Conservation (phyloP, 1,140 invertebrate species). For the Archivesica marissinica region DNA sequence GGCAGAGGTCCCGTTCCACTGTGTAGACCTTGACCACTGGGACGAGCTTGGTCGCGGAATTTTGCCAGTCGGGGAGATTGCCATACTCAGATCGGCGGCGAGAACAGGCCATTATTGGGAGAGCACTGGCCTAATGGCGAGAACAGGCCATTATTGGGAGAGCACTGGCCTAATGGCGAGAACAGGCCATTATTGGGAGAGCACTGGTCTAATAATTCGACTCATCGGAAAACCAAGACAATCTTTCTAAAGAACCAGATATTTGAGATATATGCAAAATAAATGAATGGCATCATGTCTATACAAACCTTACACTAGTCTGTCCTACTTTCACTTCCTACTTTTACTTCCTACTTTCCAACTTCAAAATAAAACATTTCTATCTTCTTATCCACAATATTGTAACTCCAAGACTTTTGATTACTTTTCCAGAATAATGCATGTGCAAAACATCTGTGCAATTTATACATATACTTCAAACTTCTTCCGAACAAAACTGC, state of each 20-base stretch:
- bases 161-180: no score
- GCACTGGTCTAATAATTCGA: no score
- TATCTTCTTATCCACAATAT: not conserved
- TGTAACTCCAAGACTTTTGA: not conserved
- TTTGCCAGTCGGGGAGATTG: not conserved
- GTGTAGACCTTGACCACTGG: not conserved
- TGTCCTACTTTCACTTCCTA: not conserved
- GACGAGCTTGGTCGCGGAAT: not conserved
- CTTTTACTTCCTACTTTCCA: no score
- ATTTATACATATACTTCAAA: not conserved
- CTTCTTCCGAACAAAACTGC: not conserved
- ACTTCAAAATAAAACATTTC: not conserved
- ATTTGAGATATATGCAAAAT: no score
- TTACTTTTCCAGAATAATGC: conserved; percentile 4
- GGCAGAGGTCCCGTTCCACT: not conserved
- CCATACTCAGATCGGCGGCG: not conserved
- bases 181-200: not conserved
- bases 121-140: no score
- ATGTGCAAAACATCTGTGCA: conserved; percentile 18
- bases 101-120: not conserved
- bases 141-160: not conserved
- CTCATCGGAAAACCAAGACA: no score
- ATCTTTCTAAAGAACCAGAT: no score
- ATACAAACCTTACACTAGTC: conserved; percentile 16
- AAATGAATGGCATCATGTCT: no score